Evolutionary conservation across 2,113 vertebrate genomes (phyloP).

Genomic region (Syngnathus typhle): DNA sequence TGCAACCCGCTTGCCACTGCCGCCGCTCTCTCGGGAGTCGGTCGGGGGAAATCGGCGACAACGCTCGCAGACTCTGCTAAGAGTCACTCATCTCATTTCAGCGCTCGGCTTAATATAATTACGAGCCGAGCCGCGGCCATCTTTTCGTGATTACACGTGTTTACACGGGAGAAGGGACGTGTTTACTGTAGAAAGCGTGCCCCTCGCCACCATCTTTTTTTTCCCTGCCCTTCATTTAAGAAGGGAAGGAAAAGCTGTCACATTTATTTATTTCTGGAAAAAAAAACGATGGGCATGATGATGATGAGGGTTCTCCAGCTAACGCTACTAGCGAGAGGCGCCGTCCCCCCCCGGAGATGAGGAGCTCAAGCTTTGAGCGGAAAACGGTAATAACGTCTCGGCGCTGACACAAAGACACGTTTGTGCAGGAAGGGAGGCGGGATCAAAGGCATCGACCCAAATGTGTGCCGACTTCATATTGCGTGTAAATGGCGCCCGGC

Average conservation of each 20-base stretch:
- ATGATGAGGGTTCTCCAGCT: slow-evolving; percentile 28
- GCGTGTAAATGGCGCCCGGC: background rate
- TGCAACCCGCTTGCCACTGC: slow-evolving; percentile 26
- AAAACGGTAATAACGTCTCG: slow-evolving; percentile 27
- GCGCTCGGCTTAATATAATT: slow-evolving; percentile 47
- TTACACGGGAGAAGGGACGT: slow-evolving; percentile 60
- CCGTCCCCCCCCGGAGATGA: slow-evolving; percentile 26
- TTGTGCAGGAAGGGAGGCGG: background rate
- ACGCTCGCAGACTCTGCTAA: slow-evolving; percentile 24
- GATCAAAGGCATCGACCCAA: slow-evolving; percentile 8
- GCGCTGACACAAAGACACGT: slow-evolving; percentile 15
- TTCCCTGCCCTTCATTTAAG: slow-evolving; percentile 12
- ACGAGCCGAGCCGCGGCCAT: slow-evolving; percentile 54
- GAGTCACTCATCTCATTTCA: slow-evolving; percentile 55
- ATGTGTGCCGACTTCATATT: background rate
- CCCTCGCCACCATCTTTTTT: slow-evolving; percentile 14
- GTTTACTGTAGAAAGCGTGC: slow-evolving; percentile 61
- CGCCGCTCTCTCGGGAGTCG: slow-evolving; percentile 56
- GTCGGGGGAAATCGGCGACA: slow-evolving; percentile 62
- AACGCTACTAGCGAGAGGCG: slow-evolving; percentile 21
- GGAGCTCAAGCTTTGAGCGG: slow-evolving; percentile 20
- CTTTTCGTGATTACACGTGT: slow-evolving; percentile 69
- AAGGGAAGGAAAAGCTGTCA: slow-evolving; percentile 27
- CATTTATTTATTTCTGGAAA: slow-evolving; percentile 50
- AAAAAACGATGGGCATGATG: slow-evolving; percentile 46